phyloP scores from a whole-genome alignment of 53 echinoderm and acorn worm species.

The Arbacia lixula region DNA sequence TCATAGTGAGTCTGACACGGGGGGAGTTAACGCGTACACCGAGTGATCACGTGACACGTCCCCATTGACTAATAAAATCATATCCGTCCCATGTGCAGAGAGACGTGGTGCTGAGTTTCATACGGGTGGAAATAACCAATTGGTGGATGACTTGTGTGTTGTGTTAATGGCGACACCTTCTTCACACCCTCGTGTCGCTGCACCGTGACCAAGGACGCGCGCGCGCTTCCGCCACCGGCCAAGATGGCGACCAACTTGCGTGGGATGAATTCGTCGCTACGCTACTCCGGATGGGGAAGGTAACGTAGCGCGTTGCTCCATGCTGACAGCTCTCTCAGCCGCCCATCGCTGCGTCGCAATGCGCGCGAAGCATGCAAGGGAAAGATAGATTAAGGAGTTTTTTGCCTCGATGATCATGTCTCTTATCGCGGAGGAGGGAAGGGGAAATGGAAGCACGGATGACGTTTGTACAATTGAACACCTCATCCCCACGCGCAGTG shows the following conservation, averaged over 20 bases:
- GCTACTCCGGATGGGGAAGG: background rate
- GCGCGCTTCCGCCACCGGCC: constrained; percentile 18
- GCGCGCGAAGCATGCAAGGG: constrained; percentile 15
- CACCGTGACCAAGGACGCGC: constrained; percentile 37
- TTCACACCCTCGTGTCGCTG: constrained; percentile 23
- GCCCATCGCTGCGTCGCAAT: constrained; percentile 1
- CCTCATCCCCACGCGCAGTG: constrained; percentile 34
- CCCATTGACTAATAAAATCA: constrained; percentile 31
- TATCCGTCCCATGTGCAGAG: constrained; percentile 14
- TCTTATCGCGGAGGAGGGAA: constrained; percentile 8
- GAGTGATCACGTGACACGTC: too few species aligned
- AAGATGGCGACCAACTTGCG: constrained; percentile 21
- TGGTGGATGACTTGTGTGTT: constrained; percentile 49
- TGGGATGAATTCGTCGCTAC: constrained; percentile 15
- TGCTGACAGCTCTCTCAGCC: constrained; percentile 7
- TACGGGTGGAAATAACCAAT: constrained; percentile 43
- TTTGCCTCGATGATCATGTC: constrained; percentile 35
- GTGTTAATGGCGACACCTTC: constrained; percentile 51
- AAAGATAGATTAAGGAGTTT: constrained; percentile 22
- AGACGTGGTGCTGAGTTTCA: constrained; percentile 30
- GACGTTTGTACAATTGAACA: constrained; percentile 21
- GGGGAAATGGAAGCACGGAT: constrained; percentile 38
- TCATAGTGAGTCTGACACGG: too few species aligned
- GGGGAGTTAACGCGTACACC: too few species aligned
- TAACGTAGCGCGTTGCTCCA: background rate